Percentiles rank a stretch among this genome's conserved stretches.
Evolutionary conservation across 2,888 invertebrate species (phyloP).

Genomic region (Octonoba sinensis): DNA sequence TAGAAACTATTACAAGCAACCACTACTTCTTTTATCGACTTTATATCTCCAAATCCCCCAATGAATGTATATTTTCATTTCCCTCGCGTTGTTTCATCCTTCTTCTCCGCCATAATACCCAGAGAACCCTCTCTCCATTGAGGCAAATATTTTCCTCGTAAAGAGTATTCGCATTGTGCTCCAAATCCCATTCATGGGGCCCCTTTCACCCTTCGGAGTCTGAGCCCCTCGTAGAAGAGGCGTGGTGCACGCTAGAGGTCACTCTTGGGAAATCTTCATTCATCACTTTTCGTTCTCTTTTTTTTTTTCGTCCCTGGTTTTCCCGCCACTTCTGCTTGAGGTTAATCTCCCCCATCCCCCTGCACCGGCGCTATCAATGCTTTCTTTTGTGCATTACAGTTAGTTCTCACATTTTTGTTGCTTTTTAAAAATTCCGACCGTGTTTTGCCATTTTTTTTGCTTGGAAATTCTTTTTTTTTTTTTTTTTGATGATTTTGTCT

Average conservation of each 20-base stretch:
- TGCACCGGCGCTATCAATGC: neutral
- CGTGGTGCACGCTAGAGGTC: conserved; percentile 40
- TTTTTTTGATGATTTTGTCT: no score
- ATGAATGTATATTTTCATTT: no score
- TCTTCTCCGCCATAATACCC: neutral
- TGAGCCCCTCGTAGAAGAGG: conserved; percentile 11
- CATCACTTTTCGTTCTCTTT: conserved; percentile 27
- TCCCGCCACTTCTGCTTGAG: conserved; percentile 30
- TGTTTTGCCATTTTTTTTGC: no score
- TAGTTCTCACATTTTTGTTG: no score
- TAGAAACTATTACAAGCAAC: no score
- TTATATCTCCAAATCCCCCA: no score
- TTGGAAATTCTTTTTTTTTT: no score
- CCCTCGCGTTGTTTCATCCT: no score
- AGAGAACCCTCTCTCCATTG: conserved; percentile 8
- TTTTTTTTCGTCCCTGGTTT: conserved; percentile 2
- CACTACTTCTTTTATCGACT: no score
- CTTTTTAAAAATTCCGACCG: no score
- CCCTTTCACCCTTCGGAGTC: neutral
- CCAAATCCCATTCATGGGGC: neutral
- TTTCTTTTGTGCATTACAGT: neutral
- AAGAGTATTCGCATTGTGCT: neutral
- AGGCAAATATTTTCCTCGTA: conserved; percentile 30
- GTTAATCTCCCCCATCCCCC: neutral
- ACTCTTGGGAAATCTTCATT: conserved; percentile 49